A percentile compares a stretch with the other conserved stretches of the same genome.
Conservation (phyloP, 2,113 vertebrate genomes). For the Hydrolagus affinis region DNA sequence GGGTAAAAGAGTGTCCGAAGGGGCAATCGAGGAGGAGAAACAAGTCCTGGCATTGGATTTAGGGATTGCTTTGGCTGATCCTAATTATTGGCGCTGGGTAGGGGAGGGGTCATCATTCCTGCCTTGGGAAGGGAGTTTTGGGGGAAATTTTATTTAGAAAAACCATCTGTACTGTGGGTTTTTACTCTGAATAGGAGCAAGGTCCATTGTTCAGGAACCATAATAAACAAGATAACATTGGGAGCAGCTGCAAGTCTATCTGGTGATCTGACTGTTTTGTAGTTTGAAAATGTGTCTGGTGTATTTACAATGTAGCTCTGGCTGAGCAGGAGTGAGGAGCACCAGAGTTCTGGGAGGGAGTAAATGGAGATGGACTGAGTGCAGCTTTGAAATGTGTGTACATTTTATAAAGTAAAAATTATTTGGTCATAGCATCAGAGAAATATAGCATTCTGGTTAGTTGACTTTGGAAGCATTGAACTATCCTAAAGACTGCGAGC, state of each 20-base stretch:
- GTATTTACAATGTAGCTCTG: neutral
- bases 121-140: neutral
- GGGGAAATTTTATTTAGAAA: neutral
- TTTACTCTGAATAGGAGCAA: neutral
- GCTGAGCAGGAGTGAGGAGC: neutral
- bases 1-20: too few species aligned
- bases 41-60: too few species aligned
- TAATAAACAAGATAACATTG: neutral
- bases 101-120: neutral
- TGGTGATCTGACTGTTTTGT: neutral
- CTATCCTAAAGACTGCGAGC: too few species aligned
- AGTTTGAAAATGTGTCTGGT: neutral
- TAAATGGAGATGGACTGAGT: slow-evolving; percentile 12
- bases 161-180: neutral
- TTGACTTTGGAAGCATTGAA: neutral
- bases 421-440: neutral
- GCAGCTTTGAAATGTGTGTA: neutral
- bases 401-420: neutral
- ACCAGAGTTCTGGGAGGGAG: neutral
- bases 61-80: too few species aligned
- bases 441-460: neutral
- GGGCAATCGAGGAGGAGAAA: too few species aligned
- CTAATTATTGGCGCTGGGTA: too few species aligned
- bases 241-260: neutral
- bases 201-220: neutral